These are phyloP conservation scores for Euwallacea fornicatus DNA, from an alignment of 1,140 invertebrate genomes.

Conservation along the genomic window DNA sequence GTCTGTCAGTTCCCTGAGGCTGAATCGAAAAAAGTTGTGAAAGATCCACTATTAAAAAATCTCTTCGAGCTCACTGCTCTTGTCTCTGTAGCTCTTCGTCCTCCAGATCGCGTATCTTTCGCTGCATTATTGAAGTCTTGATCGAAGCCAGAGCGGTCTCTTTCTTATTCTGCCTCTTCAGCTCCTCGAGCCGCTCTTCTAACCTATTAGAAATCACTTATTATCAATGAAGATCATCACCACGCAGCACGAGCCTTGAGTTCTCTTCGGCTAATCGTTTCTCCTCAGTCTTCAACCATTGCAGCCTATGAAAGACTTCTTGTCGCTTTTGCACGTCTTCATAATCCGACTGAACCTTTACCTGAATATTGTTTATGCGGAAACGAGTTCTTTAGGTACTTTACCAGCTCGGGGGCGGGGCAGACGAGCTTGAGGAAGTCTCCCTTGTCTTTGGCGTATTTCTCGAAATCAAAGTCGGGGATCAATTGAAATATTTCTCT, in stretches of 20 bases:
- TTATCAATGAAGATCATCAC: not conserved
- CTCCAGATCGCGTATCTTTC: constrained; percentile 29
- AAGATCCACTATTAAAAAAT: not conserved
- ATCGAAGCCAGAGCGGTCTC: constrained; percentile 23
- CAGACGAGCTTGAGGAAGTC: constrained; percentile 43
- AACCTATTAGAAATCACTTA: constrained; percentile 10
- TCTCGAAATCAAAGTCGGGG: constrained; percentile 49
- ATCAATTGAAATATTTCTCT: constrained; percentile 46
- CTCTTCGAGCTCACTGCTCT: constrained; percentile 23
- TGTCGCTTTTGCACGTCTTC: constrained; percentile 34
- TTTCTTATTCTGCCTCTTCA: constrained; percentile 30
- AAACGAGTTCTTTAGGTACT: not conserved
- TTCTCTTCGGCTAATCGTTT: constrained; percentile 41
- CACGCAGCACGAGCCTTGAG: not conserved
- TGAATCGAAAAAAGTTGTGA: constrained; percentile 11
- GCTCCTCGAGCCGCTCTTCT: constrained; percentile 27
- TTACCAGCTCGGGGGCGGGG: constrained; percentile 42
- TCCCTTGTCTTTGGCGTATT: constrained; percentile 38
- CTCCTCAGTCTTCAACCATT: constrained; percentile 42
- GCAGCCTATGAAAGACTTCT: constrained; percentile 40
- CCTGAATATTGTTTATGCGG: too few relatives aligned
- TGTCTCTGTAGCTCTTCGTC: constrained; percentile 34
- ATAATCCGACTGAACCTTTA: constrained; percentile 28
- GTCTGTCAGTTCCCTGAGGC: constrained; percentile 28
- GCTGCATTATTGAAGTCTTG: constrained; percentile 25